Percentiles rank a stretch among this genome's conserved stretches.
These are phyloP conservation scores for Stegostoma tigrinum DNA, from an alignment of 2,113 vertebrate species.

Conservation along the genomic window DNA sequence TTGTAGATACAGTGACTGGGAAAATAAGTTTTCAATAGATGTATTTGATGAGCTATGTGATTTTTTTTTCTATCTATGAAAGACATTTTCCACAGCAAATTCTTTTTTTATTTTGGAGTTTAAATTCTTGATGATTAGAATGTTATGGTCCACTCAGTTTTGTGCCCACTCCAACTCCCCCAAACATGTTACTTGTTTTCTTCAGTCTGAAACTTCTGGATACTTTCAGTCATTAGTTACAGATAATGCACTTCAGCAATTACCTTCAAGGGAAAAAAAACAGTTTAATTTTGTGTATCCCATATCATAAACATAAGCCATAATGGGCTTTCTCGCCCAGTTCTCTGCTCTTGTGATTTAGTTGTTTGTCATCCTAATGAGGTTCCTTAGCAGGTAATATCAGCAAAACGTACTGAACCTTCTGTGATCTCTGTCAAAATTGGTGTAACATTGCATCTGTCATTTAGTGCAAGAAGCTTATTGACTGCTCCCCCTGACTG, in stretches of 20 bases:
- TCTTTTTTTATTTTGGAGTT: neutral
- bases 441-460: neutral
- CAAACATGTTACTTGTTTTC: neutral
- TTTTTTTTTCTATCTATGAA: neutral
- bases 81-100: neutral
- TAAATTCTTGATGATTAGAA: constrained; percentile 15
- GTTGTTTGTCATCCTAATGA: neutral
- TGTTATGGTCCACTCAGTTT: neutral
- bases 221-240: neutral
- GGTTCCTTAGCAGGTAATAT: neutral
- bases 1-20: neutral
- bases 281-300: neutral
- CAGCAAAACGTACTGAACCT: neutral
- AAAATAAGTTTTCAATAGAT: neutral
- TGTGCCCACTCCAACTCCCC: neutral
- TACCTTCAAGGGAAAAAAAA: neutral
- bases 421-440: neutral
- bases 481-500: neutral
- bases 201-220: neutral
- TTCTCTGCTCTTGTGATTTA: neutral
- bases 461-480: neutral
- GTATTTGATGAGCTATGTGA: neutral
- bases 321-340: neutral
- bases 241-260: neutral
- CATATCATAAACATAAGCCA: neutral